Evolutionary conservation across 2,888 invertebrate genomes (phyloP).

Genomic region (Eupeodes luniger): DNA sequence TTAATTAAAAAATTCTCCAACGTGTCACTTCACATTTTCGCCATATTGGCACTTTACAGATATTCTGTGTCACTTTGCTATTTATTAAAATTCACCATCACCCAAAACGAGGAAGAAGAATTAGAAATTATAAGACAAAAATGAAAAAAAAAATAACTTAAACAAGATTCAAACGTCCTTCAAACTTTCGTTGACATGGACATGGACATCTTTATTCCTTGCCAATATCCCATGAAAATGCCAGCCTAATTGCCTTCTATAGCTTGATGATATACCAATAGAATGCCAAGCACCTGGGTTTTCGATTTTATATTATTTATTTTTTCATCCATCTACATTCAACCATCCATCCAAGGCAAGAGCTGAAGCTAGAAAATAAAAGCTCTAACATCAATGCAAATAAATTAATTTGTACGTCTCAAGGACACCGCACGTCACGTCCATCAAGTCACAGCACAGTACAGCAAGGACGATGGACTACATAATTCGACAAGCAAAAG

Average conservation of each 20-base stretch:
- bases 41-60: neutral
- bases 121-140: neutral
- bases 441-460: too few relatives aligned
- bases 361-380: constrained; percentile 8
- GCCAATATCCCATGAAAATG: constrained; percentile 45
- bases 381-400: constrained; percentile 61
- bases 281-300: constrained; percentile 53
- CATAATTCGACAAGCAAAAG: constrained; percentile 36
- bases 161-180: constrained; percentile 23
- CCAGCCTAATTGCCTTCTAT: constrained; percentile 58
- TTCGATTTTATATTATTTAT: neutral
- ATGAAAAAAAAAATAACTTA: constrained; percentile 16
- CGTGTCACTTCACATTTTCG: neutral
- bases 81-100: neutral
- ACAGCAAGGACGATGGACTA: constrained; percentile 14
- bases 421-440: constrained; percentile 50
- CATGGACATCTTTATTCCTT: constrained; percentile 24
- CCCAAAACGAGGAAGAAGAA: neutral
- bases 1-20: constrained; percentile 12
- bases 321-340: neutral
- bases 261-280: constrained; percentile 40
- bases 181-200: neutral
- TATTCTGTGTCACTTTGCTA: constrained; percentile 24
- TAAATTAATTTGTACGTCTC: constrained; percentile 70
- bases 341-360: neutral